Evolutionary conservation across 2,797 vertebrate species (phyloP).

Genomic region (Pelochelys cantorii): DNA sequence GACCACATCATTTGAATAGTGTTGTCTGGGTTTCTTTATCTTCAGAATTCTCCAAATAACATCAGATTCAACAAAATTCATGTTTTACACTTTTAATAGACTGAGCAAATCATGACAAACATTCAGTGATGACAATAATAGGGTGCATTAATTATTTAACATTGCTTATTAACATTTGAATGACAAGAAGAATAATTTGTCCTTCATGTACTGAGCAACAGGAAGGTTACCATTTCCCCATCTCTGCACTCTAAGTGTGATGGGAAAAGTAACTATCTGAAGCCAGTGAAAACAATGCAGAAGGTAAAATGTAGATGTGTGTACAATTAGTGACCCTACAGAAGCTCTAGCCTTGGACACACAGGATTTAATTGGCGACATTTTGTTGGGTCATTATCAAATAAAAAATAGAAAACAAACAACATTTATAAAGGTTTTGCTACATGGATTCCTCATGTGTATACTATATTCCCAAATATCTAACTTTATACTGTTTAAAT

Average conservation of each 20-base stretch:
- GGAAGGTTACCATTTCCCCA: background rate
- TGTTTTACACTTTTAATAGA: background rate
- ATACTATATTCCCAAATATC: background rate
- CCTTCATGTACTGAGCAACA: background rate
- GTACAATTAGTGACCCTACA: background rate
- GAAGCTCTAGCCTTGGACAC: background rate
- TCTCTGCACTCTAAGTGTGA: background rate
- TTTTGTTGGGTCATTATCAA: background rate
- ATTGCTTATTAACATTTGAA: background rate
- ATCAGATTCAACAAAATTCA: background rate
- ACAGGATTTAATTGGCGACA: background rate
- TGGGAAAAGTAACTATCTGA: background rate
- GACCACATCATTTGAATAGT: background rate
- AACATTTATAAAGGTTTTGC: background rate
- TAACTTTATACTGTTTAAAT: background rate
- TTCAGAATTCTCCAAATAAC: background rate
- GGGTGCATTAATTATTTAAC: background rate
- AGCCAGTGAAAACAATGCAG: background rate
- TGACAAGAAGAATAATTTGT: background rate
- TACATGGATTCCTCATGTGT: background rate
- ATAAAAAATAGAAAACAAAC: background rate
- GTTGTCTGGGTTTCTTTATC: background rate
- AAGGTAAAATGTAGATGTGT: background rate
- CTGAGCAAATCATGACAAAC: background rate
- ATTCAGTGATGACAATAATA: background rate